These are phyloP conservation scores for Melanostigma gelatinosum DNA, from an alignment of 2,113 vertebrate species.

Conservation along the genomic window DNA sequence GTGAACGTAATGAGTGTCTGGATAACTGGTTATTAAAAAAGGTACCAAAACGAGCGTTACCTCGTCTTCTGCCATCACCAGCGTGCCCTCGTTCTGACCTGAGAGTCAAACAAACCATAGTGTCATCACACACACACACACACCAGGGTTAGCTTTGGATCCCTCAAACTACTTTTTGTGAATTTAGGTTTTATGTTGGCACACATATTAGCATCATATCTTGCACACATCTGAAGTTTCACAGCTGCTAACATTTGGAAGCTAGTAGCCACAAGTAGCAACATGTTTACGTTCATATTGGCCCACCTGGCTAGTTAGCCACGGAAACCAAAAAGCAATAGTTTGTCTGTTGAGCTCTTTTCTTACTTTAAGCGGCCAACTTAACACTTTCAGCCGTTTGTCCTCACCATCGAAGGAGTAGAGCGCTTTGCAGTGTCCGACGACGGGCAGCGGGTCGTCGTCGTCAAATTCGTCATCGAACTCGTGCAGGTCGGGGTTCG, in stretches of 20 bases:
- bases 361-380: not conserved
- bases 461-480: conserved; percentile 99
- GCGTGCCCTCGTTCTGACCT: conserved; percentile 98
- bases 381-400: not conserved
- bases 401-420: conserved; percentile 94
- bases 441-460: conserved; percentile 94
- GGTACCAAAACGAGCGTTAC: conserved; percentile 28
- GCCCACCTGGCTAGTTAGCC: no score
- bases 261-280: not conserved
- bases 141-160: not conserved
- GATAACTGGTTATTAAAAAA: not conserved
- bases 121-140: not conserved
- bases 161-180: not conserved
- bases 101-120: conserved; percentile 34
- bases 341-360: no score
- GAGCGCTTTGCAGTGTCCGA: conserved; percentile 98
- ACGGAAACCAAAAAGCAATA: no score
- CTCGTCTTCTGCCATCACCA: conserved; percentile 96
- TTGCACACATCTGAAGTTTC: not conserved
- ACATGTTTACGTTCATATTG: no score
- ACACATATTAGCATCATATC: not conserved
- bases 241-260: not conserved
- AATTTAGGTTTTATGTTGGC: not conserved
- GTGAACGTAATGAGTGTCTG: not conserved
- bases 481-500: conserved; percentile 84